Evolutionary conservation across 2,113 vertebrate genomes (phyloP).

Genomic region (Cariama cristata): DNA sequence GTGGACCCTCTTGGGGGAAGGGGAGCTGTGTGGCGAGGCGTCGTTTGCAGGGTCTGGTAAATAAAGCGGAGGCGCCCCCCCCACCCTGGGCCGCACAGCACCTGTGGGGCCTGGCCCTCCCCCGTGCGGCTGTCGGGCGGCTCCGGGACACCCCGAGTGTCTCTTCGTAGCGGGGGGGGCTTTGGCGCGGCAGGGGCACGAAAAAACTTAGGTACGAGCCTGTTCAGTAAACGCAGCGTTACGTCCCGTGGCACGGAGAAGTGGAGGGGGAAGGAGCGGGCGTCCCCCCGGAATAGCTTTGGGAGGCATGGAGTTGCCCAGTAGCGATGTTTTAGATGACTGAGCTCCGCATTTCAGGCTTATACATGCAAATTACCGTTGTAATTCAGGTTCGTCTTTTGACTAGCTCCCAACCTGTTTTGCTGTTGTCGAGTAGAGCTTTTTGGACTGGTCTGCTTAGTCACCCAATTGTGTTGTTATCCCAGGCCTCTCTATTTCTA

Average conservation of each 20-base stretch:
- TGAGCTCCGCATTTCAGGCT: not conserved
- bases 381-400: not conserved
- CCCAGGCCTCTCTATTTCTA: not conserved
- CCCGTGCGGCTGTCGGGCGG: no score
- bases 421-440: not conserved
- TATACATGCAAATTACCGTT: accelerated
- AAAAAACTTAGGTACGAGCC: not conserved
- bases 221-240: accelerated
- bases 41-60: not conserved
- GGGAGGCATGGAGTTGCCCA: accelerated
- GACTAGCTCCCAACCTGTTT: not conserved
- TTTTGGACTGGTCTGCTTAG: constrained; percentile 1
- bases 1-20: no score
- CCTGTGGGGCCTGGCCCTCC: accelerated
- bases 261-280: not conserved
- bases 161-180: not conserved
- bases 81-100: not conserved
- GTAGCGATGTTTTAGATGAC: not conserved
- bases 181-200: not conserved
- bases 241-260: accelerated
- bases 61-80: not conserved
- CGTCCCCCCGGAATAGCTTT: not conserved
- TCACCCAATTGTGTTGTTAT: not conserved
- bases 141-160: no score
- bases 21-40: no score